phyloP scores from a whole-genome alignment of 2,888 invertebrate species.

The Netelia fuscicornis region DNA sequence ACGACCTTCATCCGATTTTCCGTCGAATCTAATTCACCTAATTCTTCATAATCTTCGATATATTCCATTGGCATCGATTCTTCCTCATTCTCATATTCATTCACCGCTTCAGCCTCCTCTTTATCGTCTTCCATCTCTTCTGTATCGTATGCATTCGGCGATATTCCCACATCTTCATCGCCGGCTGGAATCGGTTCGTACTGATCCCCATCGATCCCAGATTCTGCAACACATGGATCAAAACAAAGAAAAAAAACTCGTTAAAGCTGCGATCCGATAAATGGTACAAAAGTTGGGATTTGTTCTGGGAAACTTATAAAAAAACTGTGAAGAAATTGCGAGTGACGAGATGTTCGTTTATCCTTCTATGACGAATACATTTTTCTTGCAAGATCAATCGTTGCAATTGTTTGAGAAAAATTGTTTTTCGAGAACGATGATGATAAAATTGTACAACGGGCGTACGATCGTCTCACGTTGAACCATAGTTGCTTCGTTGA shows the following conservation, averaged over 20 bases:
- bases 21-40: neutral
- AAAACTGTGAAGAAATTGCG: neutral
- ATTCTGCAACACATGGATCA: slow-evolving; percentile 60
- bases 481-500: slow-evolving; percentile 12
- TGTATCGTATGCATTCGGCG: too few species aligned
- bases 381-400: neutral
- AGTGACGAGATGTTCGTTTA: slow-evolving; percentile 13
- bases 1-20: slow-evolving; percentile 3
- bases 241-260: slow-evolving; percentile 18
- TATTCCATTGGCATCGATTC: slow-evolving; percentile 23
- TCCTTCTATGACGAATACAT: slow-evolving; percentile 3
- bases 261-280: slow-evolving; percentile 51
- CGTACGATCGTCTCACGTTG: slow-evolving; percentile 20
- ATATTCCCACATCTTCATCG: slow-evolving; percentile 13
- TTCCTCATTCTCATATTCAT: slow-evolving; percentile 15
- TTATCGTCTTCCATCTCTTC: neutral
- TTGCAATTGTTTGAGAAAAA: neutral
- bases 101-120: neutral
- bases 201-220: slow-evolving; percentile 33
- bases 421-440: neutral
- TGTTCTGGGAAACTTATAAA: neutral
- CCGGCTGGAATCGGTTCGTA: slow-evolving; percentile 28
- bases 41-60: slow-evolving; percentile 20
- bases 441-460: neutral
- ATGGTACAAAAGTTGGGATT: neutral